Conservation (phyloP, 2,797 vertebrate species). For the Helicolenus hilgendorfi region DNA sequence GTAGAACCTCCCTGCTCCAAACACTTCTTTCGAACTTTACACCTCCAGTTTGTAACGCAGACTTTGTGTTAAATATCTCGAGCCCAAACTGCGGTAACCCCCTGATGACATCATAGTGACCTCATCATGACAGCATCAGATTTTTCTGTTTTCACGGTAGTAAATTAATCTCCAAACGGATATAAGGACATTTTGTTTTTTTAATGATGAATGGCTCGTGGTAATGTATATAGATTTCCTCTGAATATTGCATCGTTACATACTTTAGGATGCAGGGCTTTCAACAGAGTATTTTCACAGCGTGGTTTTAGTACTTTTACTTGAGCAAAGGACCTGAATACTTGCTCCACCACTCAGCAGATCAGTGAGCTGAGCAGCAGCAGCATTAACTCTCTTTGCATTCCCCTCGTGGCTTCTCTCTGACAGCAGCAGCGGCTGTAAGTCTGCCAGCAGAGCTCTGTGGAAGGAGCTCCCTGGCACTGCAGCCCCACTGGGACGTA, state of each 20-base stretch:
- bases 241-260: too few relatives aligned
- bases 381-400: slow-evolving; percentile 36
- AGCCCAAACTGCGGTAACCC: neutral
- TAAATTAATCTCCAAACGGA: neutral
- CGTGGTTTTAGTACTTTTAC: neutral
- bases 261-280: too few relatives aligned
- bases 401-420: slow-evolving; percentile 59
- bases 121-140: neutral
- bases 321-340: neutral
- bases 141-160: neutral
- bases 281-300: neutral
- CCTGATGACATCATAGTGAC: slow-evolving; percentile 1
- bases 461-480: slow-evolving; percentile 79
- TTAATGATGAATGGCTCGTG: neutral
- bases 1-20: neutral
- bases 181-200: neutral
- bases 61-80: neutral
- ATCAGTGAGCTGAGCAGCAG: slow-evolving; percentile 9
- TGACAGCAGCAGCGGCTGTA: slow-evolving; percentile 53
- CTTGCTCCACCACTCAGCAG: neutral
- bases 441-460: slow-evolving; percentile 62
- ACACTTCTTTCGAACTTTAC: neutral
- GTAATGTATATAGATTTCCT: neutral
- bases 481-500: slow-evolving; percentile 48
- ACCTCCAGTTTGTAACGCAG: neutral